Evolutionary conservation across 2,113 vertebrate genomes (phyloP), one percentile per base, ranked within the genome.

Genomic region (Catharus fuscescens): DNA sequence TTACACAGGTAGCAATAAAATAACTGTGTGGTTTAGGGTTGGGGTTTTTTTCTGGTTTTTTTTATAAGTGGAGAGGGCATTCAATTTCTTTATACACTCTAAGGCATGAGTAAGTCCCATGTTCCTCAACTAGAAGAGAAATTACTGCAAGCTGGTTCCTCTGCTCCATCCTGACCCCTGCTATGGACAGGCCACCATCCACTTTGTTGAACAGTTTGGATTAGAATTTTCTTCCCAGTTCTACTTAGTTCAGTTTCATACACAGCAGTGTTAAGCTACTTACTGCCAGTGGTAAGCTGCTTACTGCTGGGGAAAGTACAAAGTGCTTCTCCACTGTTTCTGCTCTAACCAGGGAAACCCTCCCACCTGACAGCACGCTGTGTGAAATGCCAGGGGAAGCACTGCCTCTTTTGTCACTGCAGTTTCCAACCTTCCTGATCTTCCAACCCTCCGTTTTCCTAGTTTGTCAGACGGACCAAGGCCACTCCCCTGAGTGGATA

Each of bases 341-440:
- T 90, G 12, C 50, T 86, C n/a, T 59, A 29, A 36, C 7, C 42
- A 62, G 67, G 31, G 47, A 45, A 72, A 26, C 21, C 25, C 56
- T 86, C 36, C 29, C 18, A 13, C 5, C 36, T 24, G 38, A 67
- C 47, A 47, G 52, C n/a, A 9, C 0, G 0, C 64, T 66, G 56
- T 69, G 47, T 40, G 59, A 82, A 48, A n/a, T 11, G 16, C 29
- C 57, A 45, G 24, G 64, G 44, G 40, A 79, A 78, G 19, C 53
- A 32, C 0, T 14, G 4, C 15, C 47, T 65, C 23, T 45, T 32
- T 12, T 6, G 5, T 34, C 44, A 34, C 50, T 53, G n/a, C 42
- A 31, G 28, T 40, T 74, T 81, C 53, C 53, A 84, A 0, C 44
- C 25, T 74, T 42, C 32, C 38, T 23, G 3, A 53, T 80, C 32